These are phyloP conservation scores for Ferdinandea cuprea DNA, from an alignment of 2,888 invertebrate genomes.

Conservation along the genomic window DNA sequence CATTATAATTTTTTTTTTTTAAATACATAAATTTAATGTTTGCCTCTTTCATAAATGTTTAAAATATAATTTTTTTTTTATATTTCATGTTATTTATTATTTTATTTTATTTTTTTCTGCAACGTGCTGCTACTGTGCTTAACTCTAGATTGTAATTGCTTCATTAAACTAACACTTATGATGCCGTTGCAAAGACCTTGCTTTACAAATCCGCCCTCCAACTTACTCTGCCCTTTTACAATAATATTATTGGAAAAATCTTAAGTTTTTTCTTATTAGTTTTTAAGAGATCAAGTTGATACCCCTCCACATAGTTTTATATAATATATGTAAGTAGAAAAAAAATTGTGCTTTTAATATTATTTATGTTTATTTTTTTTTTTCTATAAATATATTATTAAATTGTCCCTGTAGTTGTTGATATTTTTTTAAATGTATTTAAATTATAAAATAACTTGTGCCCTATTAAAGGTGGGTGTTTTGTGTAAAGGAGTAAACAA, in stretches of 20 bases:
- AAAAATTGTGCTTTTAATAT: constrained; percentile 57
- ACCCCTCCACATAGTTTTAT: constrained; percentile 61
- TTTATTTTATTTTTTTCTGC: constrained; percentile 59
- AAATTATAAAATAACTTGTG: constrained; percentile 5
- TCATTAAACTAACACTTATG: constrained; percentile 37
- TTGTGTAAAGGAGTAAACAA: neutral
- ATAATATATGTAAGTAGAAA: constrained; percentile 70
- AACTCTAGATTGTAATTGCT: constrained; percentile 33
- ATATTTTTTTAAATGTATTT: constrained; percentile 16
- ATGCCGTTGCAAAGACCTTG: constrained; percentile 17
- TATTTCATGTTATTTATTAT: constrained; percentile 63
- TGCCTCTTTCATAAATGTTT: constrained; percentile 30
- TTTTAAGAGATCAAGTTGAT: constrained; percentile 65
- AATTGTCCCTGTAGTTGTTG: constrained; percentile 42
- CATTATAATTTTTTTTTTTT: constrained; percentile 44
- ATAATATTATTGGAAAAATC: constrained; percentile 14
- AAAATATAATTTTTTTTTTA: constrained; percentile 42
- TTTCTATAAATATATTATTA: neutral
- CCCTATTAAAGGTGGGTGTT: constrained; percentile 53
- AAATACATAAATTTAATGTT: constrained; percentile 19
- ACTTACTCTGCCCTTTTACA: constrained; percentile 29
- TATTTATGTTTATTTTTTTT: constrained; percentile 13
- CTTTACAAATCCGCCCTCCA: constrained; percentile 46
- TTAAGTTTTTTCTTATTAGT: constrained; percentile 60
- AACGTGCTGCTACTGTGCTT: constrained; percentile 32